Percentiles rank a stretch among this genome's conserved stretches.
Conservation (phyloP, 2,113 vertebrate species). For the Cebidichthys violaceus region DNA sequence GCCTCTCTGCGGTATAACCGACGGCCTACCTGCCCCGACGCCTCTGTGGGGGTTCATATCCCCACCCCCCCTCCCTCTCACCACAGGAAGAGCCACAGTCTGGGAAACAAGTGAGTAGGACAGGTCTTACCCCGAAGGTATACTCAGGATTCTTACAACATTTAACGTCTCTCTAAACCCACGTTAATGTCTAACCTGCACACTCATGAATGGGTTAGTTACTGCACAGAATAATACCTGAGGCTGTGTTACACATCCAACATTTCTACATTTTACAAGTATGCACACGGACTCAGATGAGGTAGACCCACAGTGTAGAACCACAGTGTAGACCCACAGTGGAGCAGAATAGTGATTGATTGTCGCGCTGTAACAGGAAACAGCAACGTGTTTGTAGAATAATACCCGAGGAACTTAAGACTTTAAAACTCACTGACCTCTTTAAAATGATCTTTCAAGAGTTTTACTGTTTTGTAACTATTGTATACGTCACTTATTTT, state of each 20-base stretch:
- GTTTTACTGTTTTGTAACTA: background rate
- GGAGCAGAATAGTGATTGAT: background rate
- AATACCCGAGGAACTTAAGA: background rate
- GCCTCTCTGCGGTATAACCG: conserved; percentile 87
- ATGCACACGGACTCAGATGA: no score
- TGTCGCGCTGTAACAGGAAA: background rate
- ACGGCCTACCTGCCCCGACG: conserved; percentile 93
- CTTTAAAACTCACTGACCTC: background rate
- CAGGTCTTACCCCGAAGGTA: background rate
- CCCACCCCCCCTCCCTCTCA: conserved; percentile 91
- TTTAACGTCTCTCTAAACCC: background rate
- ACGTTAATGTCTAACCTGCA: background rate
- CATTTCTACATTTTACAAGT: no score
- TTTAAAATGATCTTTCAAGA: background rate
- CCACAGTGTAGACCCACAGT: background rate
- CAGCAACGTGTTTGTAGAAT: background rate
- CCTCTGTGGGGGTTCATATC: conserved; percentile 89
- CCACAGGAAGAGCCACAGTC: conserved; percentile 97
- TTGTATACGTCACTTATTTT: background rate
- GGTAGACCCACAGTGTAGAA: no score
- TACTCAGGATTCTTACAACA: background rate
- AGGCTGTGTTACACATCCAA: no score
- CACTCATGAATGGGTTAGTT: background rate
- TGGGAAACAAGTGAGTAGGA: conserved; percentile 94
- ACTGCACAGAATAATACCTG: background rate